Conservation (phyloP, 2,888 invertebrate species). For the Ypsolopha scabrella region DNA sequence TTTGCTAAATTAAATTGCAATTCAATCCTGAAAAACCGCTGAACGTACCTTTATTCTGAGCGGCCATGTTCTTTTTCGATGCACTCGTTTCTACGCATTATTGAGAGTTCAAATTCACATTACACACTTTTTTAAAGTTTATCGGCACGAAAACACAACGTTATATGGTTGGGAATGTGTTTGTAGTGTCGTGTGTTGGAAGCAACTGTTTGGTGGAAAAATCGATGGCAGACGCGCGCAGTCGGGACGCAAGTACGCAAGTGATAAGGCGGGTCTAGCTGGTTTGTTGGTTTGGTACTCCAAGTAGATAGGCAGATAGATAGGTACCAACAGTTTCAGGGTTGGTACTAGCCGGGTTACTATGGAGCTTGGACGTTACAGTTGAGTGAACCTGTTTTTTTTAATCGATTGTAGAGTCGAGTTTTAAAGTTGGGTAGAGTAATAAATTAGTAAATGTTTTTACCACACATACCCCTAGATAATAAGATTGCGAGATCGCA, state of each 20-base stretch:
- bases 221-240: slow-evolving; percentile 64
- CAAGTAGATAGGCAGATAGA: background rate
- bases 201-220: slow-evolving; percentile 57
- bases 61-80: slow-evolving; percentile 44
- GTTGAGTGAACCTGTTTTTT: too few species aligned
- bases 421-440: too few species aligned
- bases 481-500: too few species aligned
- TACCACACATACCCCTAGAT: too few species aligned
- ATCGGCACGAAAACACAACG: background rate
- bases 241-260: slow-evolving; percentile 30
- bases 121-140: slow-evolving; percentile 22
- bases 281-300: slow-evolving; percentile 15
- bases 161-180: slow-evolving; percentile 30
- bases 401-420: too few species aligned
- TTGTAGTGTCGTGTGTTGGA: slow-evolving; percentile 47
- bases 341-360: background rate
- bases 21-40: too few species aligned
- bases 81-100: slow-evolving; percentile 39
- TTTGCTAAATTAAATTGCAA: too few species aligned
- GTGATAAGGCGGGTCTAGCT: slow-evolving; percentile 33
- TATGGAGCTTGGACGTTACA: background rate
- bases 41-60: slow-evolving; percentile 56
- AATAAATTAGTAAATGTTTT: too few species aligned
- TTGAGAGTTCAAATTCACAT: slow-evolving; percentile 39
- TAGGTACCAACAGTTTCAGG: background rate